A percentile compares a stretch with the other conserved stretches of the same genome.
phyloP scores from a whole-genome alignment of 1,140 invertebrate genomes.

The Solenopsis fugax region DNA sequence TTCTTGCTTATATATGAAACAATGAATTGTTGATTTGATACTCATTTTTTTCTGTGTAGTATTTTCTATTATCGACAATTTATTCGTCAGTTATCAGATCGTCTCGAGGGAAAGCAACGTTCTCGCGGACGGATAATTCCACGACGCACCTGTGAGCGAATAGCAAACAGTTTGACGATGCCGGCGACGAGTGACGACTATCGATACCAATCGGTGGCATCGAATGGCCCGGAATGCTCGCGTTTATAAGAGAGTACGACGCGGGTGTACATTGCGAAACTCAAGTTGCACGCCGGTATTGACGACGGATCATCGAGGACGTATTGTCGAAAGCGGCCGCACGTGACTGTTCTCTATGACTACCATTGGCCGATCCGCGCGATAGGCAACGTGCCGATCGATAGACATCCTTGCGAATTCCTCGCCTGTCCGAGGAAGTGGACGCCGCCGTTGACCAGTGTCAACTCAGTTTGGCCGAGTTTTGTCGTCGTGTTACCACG shows the following conservation, averaged over 20 bases:
- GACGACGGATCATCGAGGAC: constrained; percentile 58
- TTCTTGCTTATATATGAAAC: too few species aligned
- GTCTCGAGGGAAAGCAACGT: neutral
- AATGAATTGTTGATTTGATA: too few species aligned
- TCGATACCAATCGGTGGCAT: neutral
- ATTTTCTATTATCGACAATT: constrained; percentile 1
- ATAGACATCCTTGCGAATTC: constrained; percentile 74
- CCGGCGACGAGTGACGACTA: neutral
- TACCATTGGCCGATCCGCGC: constrained; percentile 73
- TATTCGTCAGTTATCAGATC: neutral
- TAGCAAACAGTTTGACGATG: neutral
- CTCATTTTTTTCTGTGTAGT: too few species aligned
- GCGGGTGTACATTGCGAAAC: neutral
- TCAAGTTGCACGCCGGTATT: neutral
- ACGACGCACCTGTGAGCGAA: neutral
- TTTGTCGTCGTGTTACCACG: neutral
- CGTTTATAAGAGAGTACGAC: neutral
- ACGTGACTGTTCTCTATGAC: constrained; percentile 75
- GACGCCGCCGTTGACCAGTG: constrained; percentile 39
- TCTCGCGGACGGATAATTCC: neutral
- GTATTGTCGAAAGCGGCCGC: constrained; percentile 57
- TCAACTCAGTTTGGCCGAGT: constrained; percentile 50
- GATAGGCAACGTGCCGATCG: constrained; percentile 66
- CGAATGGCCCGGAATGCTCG: neutral
- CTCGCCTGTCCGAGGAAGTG: neutral